Evolutionary conservation across 2,797 vertebrate genomes (phyloP), one percentile per base, ranked within the genome.

Genomic region (Capromys pilorides): DNA sequence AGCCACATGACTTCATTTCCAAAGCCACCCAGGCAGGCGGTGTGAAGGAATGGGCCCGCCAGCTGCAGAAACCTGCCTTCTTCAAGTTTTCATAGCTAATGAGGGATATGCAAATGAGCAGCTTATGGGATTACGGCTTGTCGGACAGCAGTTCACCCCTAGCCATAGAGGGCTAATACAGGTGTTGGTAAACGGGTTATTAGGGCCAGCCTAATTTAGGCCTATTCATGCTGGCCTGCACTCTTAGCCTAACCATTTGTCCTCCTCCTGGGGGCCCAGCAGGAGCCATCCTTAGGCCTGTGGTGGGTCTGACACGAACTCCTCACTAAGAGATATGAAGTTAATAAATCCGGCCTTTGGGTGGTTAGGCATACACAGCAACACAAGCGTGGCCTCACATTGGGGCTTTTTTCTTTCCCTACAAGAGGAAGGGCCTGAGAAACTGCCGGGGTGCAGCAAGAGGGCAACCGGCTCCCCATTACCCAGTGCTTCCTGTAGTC

Each of bases 81-180:
- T 98, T 97, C 97, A 98, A 98, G 98, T 98, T 99, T 98, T 98
- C 94, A 98, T 98, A 98, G 98, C 97, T 99, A 98, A 98, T 98
- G 98, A 98, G 98, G 98, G 98, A 97, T 98, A 99, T 99, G 99
- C 98, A 99, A 99, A 99, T 99, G 98, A 92, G 92, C 95, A 98
- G 99, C 98, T 99, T 99, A 99, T 99, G 98, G 99, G 99, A 99
- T 99, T 99, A 99, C 51, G 85, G 97, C 98, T 99, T 99, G 99
- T 99, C 98, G 94, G 98, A 97, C 98, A 98, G 98, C 98, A 98
- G 98, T 80, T 98, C 98, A 98, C 98, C 99, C 99, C 96, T 98
- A 97, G 98, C 93, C 98, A 96, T 97, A 98, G 98, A 98, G 97
- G 96, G 97, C 99, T 99, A 99, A 99, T 99, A 99, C 99, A 99